A percentile compares a stretch with the other conserved stretches of the same genome.
These are phyloP conservation scores for Dryoscopus gambensis DNA, from an alignment of 2,113 vertebrate genomes.

Conservation along the genomic window DNA sequence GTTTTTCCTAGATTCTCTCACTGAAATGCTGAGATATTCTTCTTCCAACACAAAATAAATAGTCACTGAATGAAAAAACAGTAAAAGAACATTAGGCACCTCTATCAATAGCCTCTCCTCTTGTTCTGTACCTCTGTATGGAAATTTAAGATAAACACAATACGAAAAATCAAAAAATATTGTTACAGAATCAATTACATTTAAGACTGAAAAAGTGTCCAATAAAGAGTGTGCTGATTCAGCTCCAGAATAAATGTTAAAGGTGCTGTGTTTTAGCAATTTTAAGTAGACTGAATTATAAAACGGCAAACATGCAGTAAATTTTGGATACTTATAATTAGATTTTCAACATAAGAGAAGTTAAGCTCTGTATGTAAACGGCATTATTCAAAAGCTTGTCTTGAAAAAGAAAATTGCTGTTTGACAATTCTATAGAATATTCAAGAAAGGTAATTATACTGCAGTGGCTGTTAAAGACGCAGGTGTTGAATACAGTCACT, in stretches of 20 bases:
- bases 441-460: constrained; percentile 79
- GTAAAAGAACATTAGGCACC: neutral
- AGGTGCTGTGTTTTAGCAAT: constrained; percentile 57
- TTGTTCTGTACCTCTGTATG: neutral
- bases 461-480: constrained; percentile 69
- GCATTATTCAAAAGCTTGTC: constrained; percentile 74
- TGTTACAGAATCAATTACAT: constrained; percentile 29
- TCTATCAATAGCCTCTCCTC: neutral
- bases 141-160: constrained; percentile 8
- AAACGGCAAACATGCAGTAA: constrained; percentile 58
- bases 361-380: constrained; percentile 74
- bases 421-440: constrained; percentile 81
- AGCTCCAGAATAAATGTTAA: constrained; percentile 30
- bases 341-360: constrained; percentile 68
- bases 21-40: neutral
- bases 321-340: constrained; percentile 74
- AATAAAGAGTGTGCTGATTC: constrained; percentile 29
- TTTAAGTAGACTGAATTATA: constrained; percentile 65
- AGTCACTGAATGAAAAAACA: neutral
- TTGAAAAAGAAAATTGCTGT: constrained; percentile 78
- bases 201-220: constrained; percentile 44
- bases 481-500: constrained; percentile 72
- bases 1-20: neutral
- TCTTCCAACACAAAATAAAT: neutral
- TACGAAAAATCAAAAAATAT: neutral